Evolutionary conservation across 2,797 vertebrate genomes (phyloP), one percentile per base, ranked within the genome.

Genomic region (Manis crassicaudata): DNA sequence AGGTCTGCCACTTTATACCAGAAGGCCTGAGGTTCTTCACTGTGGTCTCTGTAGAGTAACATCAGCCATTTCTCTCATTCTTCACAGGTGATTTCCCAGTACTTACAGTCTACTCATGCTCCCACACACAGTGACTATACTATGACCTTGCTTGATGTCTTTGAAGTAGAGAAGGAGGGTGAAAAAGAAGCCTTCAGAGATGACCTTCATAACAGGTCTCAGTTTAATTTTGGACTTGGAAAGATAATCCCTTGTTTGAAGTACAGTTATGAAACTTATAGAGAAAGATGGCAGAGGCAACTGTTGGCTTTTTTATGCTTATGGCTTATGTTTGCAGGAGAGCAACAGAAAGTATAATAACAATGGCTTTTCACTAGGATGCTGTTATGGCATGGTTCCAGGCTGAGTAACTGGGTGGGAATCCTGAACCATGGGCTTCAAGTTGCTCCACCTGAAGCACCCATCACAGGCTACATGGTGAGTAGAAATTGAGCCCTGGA

Each of bases 391-490:
- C 99, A 99, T 2, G 99, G 99, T 3, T 99, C 99, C 90, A 99
- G 99, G 54, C 97, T 99, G 83, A 98, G 99, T 20, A 99, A 99
- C 98, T 99, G 99, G 99, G 99, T 99, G 18, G 99, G 99, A 54
- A 99, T 99, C 97, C 98, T 99, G 96, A 99, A 98, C 96, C 98
- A 98, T 46, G 99, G 99, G 4, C 99, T 99, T 85, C 97, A 99
- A 81, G 98, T 99, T 76, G 99, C 99, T 13, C 99, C 99, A 0
- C 98, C 99, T 0, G 99, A 99, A 97, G 99, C 99, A 52, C 99
- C 99, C 0, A 88, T 99, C 97, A 99, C 99, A 9, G 99, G 99
- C 62, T 99, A 99, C 97, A 99, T 99, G 99, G 99, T 99, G 89
- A 98, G 98, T 96, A 58, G 35, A 92, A 87, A 70, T 1, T 90